Evolutionary conservation across 2,113 vertebrate species (phyloP).

Genomic region (Nanorana parkeri): DNA sequence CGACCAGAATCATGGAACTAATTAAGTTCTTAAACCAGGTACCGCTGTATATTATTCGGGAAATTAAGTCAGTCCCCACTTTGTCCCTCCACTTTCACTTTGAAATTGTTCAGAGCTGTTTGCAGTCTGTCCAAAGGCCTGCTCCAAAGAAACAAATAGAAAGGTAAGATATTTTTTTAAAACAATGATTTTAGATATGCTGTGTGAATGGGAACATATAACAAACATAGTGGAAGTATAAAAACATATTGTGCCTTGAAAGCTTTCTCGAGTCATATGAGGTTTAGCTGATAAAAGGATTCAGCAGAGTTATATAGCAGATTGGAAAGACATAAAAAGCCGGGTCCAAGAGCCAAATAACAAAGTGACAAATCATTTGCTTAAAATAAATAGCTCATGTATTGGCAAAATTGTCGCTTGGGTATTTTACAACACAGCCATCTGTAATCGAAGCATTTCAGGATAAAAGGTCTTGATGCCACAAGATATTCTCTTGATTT

Average conservation of each 20-base stretch:
- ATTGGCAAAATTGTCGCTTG: slow-evolving; percentile 10
- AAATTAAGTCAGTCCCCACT: too few relatives aligned
- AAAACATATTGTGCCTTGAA: slow-evolving; percentile 11
- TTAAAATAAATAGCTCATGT: slow-evolving; percentile 32
- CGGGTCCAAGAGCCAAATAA: not conserved
- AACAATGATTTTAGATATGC: too few relatives aligned
- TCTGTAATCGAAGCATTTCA: not conserved
- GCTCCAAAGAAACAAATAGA: too few relatives aligned
- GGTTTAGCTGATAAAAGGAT: slow-evolving; percentile 25
- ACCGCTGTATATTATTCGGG: too few relatives aligned
- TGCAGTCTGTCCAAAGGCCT: too few relatives aligned
- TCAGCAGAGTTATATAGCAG: slow-evolving; percentile 10
- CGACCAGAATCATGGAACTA: too few relatives aligned
- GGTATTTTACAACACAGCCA: not conserved
- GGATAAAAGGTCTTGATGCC: not conserved
- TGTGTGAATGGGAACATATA: too few relatives aligned
- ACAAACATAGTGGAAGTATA: too few relatives aligned
- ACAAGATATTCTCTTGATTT: not conserved
- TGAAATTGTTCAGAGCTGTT: too few relatives aligned
- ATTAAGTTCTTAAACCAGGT: too few relatives aligned
- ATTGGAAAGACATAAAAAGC: slow-evolving; percentile 32
- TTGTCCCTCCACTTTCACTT: too few relatives aligned
- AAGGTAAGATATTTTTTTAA: too few relatives aligned
- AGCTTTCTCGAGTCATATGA: slow-evolving; percentile 13
- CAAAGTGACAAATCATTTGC: slow-evolving; percentile 16